Evolutionary conservation across 2,888 invertebrate species (phyloP), one percentile per base, ranked within the genome.

Genomic region (Hylaea fasciaria): DNA sequence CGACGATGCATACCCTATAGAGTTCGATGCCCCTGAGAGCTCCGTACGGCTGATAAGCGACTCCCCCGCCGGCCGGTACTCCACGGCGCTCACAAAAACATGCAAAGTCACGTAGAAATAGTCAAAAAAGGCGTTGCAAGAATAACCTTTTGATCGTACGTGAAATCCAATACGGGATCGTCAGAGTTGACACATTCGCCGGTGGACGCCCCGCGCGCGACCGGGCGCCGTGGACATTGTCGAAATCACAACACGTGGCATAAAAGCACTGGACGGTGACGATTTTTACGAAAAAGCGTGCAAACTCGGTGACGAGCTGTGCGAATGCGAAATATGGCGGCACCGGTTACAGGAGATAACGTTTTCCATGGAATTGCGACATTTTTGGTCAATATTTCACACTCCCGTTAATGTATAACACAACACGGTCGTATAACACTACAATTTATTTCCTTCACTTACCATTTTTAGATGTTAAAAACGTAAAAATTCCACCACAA

Each of bases 281-380:
- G 86, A 85, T 74, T 86, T 82, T 84, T 78, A 83, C 70, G 80
- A 89, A 91, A 89, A 91, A 86, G 89, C 88, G 87, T 92, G 91
- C 91, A 81, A 91, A 89, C 88, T 89, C 81, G 65, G 72, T 78
- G 78, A 78, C 83, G 82, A 84, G 85, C 85, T 85, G 87, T 88
- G 91, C 91, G 82, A 90, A 92, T 88, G 89, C 91, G 82, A 90
- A 92, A 91, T 91, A 92, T 92, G 92, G 91, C 91, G 90, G 91
- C 91, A 88, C 92, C 92, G 92, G 92, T 86, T 79, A 79, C 80
- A 82, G 72, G 78, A 80, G 74, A 77, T 76, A 72, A 40, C 57
- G 72, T 72, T 80, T 83, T 69, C 72, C 71, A 74, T 87, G 81
- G 71, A 86, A 80, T 79, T 89, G 81, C 82, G 76, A 62, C 65